Evolutionary conservation across 1,140 invertebrate genomes (phyloP), one percentile per base, ranked within the genome.

Genomic region (Hormaphis cornu): DNA sequence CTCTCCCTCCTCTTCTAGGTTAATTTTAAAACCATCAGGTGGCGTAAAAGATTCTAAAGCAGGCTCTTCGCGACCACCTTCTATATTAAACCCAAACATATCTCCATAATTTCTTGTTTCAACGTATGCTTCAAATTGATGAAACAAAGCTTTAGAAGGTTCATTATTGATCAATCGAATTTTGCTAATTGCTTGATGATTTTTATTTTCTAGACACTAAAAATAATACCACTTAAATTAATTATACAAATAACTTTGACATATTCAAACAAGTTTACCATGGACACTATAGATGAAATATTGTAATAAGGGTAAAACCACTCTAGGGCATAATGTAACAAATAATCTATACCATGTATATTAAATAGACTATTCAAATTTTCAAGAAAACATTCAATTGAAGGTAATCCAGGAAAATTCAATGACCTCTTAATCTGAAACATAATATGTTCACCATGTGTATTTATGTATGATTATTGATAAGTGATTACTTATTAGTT

Each of bases 81-180:
- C 37, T 30, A 69, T 8, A 18, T 56, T 69, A 56, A 69, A 58
- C 8, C 72, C 52, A 58, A 71, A 59, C 59, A 61, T 72, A 66
- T 73, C 70, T 71, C 70, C 70, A 56, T 73, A 61, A 1, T 70
- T 56, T 71, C 69, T 63, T 61, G 70, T 54, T 70, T 73, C 69
- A 71, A 72, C 70, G 52, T 46, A 71, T 50, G 70, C 66, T 71
- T 69, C 70, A 69, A 69, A 22, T 46, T 70, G 28, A 70, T 70
- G 48, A 48, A 69, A 44, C 44, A 69, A 35, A 37, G 40, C 28
- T 52, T 10, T 10, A 30, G 69, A 42, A 28, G 54, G 33, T 40
- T 70, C 30, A 22, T 46, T 44, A 28, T 50, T 58, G 1, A 54
- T 44, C n/a, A 56, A 56, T 26, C 69, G 20, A 42, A 56, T 16